Percentiles rank a stretch among this genome's conserved stretches.
Conservation (phyloP, 2,888 invertebrate species). For the Pammene fasciana region DNA sequence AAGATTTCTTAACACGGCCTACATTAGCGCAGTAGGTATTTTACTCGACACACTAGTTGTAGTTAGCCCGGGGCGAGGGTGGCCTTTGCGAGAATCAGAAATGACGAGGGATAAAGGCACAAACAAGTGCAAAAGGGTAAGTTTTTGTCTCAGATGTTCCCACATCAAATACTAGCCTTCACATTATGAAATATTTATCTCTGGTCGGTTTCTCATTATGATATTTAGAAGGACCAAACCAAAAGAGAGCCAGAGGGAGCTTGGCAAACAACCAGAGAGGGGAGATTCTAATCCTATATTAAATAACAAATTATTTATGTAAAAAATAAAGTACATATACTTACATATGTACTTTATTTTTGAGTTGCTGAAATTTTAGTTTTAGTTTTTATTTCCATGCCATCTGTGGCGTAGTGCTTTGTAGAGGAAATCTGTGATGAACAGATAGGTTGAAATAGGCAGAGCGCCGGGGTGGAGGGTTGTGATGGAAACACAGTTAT, state of each 20-base stretch:
- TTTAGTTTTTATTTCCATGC: too few species aligned
- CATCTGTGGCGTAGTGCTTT: too few species aligned
- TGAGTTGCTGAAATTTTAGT: too few species aligned
- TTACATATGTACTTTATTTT: too few species aligned
- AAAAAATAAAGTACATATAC: too few species aligned
- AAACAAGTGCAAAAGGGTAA: constrained; percentile 38
- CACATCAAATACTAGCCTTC: constrained; percentile 26
- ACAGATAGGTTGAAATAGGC: too few species aligned
- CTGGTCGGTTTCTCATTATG: neutral
- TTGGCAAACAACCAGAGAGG: too few species aligned
- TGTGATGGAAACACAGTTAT: too few species aligned
- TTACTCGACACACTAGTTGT: constrained; percentile 15
- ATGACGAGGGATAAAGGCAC: constrained; percentile 30
- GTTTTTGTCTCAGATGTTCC: constrained; percentile 37
- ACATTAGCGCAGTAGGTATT: constrained; percentile 12
- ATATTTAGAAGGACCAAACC: neutral
- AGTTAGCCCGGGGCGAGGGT: constrained; percentile 27
- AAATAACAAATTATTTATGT: too few species aligned
- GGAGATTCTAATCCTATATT: too few species aligned
- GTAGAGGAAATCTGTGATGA: too few species aligned
- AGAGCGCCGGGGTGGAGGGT: too few species aligned
- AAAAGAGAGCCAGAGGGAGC: neutral
- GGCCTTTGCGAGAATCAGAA: constrained; percentile 24
- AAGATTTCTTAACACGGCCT: constrained; percentile 3
- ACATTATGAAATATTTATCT: neutral